Percentiles rank a stretch among this genome's conserved stretches.
Conservation (phyloP, 2,113 vertebrate genomes). For the Ellobius talpinus region DNA sequence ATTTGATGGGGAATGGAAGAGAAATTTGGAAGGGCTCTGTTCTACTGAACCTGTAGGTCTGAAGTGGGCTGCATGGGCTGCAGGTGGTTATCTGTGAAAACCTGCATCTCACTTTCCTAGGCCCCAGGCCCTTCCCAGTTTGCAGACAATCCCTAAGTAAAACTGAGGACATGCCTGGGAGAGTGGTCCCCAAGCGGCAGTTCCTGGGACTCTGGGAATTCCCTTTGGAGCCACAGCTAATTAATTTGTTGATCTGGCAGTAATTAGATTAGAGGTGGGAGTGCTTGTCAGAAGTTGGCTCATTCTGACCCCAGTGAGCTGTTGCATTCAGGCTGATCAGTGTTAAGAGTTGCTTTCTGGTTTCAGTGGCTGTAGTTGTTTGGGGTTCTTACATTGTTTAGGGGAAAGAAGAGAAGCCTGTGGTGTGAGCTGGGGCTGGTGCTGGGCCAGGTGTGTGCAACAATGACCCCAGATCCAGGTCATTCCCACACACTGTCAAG, state of each 20-base stretch:
- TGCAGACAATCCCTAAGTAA: conserved; percentile 26
- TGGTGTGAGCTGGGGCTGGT: conserved; percentile 40
- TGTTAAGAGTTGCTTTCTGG: conserved; percentile 73
- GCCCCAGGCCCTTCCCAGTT: not conserved
- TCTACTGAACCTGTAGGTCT: not conserved
- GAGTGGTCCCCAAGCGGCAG: conserved; percentile 1
- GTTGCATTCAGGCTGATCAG: not conserved
- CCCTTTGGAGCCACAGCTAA: conserved; percentile 55
- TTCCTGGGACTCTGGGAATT: conserved; percentile 48
- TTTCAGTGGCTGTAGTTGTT: conserved; percentile 59
- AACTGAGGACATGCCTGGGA: conserved; percentile 36
- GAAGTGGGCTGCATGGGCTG: not conserved
- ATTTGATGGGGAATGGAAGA: not conserved
- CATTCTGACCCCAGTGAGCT: conserved; percentile 62
- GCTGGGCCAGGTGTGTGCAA: conserved; percentile 24
- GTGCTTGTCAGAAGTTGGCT: conserved; percentile 63
- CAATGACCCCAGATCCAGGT: conserved; percentile 87
- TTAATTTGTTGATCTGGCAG: conserved; percentile 79
- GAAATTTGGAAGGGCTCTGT: conserved; percentile 1
- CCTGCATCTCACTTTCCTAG: not conserved
- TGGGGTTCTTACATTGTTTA: conserved; percentile 62
- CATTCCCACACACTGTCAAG: conserved; percentile 37
- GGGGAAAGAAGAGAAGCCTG: conserved; percentile 69
- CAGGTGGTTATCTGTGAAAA: not conserved
- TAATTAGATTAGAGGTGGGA: conserved; percentile 75